Percentiles rank a stretch among this genome's conserved stretches.
phyloP scores from a whole-genome alignment of 2,888 invertebrate species.

The Euzophera pinguis region DNA sequence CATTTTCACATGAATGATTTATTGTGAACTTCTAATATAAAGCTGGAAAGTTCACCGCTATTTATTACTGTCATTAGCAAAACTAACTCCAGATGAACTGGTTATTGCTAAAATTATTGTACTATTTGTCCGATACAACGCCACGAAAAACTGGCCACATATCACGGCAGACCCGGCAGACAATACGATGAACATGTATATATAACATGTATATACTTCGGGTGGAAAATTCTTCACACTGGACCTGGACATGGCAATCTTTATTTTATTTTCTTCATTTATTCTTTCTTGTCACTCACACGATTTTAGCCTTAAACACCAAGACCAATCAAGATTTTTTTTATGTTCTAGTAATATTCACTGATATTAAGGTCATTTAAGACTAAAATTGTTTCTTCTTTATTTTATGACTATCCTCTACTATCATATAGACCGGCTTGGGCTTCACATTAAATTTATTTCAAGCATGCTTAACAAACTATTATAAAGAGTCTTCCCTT shows the following conservation, averaged over 20 bases:
- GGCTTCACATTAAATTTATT: neutral
- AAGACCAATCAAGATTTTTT: too few species aligned
- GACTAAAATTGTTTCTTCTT: neutral
- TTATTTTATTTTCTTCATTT: conserved; percentile 5
- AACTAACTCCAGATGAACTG: conserved; percentile 78
- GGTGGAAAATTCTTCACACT: conserved; percentile 24
- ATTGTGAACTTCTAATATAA: conserved; percentile 54
- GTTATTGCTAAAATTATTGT: conserved; percentile 69
- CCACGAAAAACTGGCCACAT: conserved; percentile 74
- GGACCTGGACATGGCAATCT: conserved; percentile 19
- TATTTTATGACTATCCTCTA: neutral
- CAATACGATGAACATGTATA: conserved; percentile 35
- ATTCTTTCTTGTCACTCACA: neutral
- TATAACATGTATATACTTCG: conserved; percentile 21
- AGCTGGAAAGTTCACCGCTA: conserved; percentile 61
- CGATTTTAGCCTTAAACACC: conserved; percentile 36
- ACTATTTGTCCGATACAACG: conserved; percentile 79
- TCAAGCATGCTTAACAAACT: neutral
- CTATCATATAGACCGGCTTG: neutral
- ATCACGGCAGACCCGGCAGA: conserved; percentile 73
- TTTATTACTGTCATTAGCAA: conserved; percentile 68
- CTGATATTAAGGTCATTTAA: neutral
- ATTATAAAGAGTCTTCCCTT: neutral
- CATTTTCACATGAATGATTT: conserved; percentile 46
- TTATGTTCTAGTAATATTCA: too few species aligned